These are phyloP conservation scores for Psilanteris sp. DNA, from an alignment of 1,140 invertebrate genomes.

Conservation along the genomic window DNA sequence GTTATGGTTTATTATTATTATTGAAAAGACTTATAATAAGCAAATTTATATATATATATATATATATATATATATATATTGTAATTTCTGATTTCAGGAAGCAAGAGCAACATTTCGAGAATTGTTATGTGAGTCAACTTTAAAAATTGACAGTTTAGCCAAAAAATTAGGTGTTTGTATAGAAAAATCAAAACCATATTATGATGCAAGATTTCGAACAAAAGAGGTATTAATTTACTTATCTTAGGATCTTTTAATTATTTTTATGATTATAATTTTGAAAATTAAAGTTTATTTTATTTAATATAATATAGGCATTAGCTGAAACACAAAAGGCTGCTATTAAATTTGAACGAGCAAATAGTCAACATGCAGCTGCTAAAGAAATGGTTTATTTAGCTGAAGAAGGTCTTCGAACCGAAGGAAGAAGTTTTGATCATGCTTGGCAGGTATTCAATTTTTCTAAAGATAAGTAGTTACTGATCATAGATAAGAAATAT, in stretches of 20 bases:
- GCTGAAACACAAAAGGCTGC: slow-evolving; percentile 90
- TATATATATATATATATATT: slow-evolving; percentile 34
- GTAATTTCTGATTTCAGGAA: slow-evolving; percentile 82
- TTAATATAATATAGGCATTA: slow-evolving; percentile 77
- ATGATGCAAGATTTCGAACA: slow-evolving; percentile 89
- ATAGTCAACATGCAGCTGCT: slow-evolving; percentile 94
- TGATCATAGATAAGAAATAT: too few relatives aligned
- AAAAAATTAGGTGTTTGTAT: slow-evolving; percentile 93
- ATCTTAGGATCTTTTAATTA: too few relatives aligned
- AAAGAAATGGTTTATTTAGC: slow-evolving; percentile 96
- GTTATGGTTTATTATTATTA: slow-evolving; percentile 40
- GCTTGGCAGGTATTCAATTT: slow-evolving; percentile 88
- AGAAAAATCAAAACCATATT: slow-evolving; percentile 94
- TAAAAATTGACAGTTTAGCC: slow-evolving; percentile 89
- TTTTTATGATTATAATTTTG: slow-evolving; percentile 1
- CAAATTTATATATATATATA: slow-evolving; percentile 21
- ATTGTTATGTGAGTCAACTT: slow-evolving; percentile 90
- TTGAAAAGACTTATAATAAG: slow-evolving; percentile 30
- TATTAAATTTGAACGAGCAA: slow-evolving; percentile 94
- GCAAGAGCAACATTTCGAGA: slow-evolving; percentile 90
- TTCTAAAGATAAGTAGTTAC: slow-evolving; percentile 4
- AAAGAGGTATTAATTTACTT: slow-evolving; percentile 82
- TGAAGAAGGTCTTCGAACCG: slow-evolving; percentile 89
- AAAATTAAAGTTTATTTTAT: background rate
- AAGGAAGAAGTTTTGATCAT: slow-evolving; percentile 86